Conservation (phyloP, 2,888 invertebrate genomes). For the Leptothorax acervorum region DNA sequence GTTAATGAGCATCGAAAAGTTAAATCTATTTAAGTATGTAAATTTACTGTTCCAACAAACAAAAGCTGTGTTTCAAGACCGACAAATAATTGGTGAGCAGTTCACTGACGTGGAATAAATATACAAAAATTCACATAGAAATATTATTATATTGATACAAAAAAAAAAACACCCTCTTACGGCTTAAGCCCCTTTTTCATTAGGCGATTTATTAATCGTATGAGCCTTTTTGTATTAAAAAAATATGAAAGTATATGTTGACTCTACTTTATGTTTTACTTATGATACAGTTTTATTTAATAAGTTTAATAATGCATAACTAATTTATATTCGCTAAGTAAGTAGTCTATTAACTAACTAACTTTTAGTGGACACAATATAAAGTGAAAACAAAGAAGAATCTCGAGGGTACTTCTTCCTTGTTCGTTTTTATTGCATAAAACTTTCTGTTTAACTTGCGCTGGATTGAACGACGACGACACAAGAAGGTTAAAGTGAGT, state of each 20-base stretch:
- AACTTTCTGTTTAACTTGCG: constrained; percentile 49
- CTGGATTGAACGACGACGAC: constrained; percentile 35
- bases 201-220: too few relatives aligned
- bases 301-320: constrained; percentile 21
- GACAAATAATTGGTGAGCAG: too few relatives aligned
- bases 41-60: too few relatives aligned
- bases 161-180: too few relatives aligned
- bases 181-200: too few relatives aligned
- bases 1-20: too few relatives aligned
- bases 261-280: not conserved
- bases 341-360: constrained; percentile 25
- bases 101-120: too few relatives aligned
- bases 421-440: constrained; percentile 46
- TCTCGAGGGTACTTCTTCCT: constrained; percentile 4
- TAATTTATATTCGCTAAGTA: constrained; percentile 22
- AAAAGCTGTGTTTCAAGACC: too few relatives aligned
- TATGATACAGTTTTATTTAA: constrained; percentile 7
- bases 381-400: constrained; percentile 41
- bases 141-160: too few relatives aligned
- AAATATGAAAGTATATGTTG: constrained; percentile 5
- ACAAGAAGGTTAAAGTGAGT: constrained; percentile 47
- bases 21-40: too few relatives aligned
- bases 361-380: constrained; percentile 14
- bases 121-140: too few relatives aligned
- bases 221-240: not conserved